Evolutionary conservation across 2,113 vertebrate species (phyloP).

Genomic region (Haemorhous mexicanus): DNA sequence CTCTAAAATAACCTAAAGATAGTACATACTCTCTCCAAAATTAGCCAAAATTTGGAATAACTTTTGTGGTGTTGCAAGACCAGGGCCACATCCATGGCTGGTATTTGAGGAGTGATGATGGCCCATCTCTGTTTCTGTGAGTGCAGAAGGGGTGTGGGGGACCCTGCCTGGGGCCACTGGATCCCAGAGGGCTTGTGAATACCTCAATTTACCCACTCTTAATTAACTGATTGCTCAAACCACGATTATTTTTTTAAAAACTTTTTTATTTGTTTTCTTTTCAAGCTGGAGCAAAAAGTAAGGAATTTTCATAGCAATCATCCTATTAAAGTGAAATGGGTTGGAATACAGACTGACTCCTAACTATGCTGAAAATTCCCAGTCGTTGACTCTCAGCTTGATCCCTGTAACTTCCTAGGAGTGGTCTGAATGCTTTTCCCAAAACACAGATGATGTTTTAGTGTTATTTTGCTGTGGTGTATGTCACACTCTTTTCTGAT

Average conservation of each 20-base stretch:
- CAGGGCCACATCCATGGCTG: too few species aligned
- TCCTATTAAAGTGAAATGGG: not conserved
- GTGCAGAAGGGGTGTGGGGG: not conserved
- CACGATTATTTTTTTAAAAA: not conserved
- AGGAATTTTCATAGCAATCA: not conserved
- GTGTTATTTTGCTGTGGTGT: not conserved
- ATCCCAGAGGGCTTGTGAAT: not conserved
- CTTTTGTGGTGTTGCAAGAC: not conserved
- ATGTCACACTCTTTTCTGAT: not conserved
- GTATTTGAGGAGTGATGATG: not conserved
- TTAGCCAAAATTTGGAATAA: not conserved
- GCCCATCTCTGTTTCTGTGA: rapidly evolving
- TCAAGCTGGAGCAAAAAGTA: not conserved
- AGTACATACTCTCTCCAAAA: not conserved
- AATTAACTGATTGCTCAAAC: not conserved
- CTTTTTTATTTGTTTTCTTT: not conserved
- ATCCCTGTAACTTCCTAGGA: not conserved
- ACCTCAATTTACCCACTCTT: not conserved
- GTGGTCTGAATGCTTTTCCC: not conserved
- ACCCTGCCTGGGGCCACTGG: not conserved
- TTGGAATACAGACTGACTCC: not conserved
- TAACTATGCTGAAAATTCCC: not conserved
- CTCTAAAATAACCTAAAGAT: not conserved
- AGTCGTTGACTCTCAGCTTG: not conserved
- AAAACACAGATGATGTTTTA: not conserved